Evolutionary conservation across 2,888 invertebrate genomes (phyloP).

Genomic region (Myopa testacea): DNA sequence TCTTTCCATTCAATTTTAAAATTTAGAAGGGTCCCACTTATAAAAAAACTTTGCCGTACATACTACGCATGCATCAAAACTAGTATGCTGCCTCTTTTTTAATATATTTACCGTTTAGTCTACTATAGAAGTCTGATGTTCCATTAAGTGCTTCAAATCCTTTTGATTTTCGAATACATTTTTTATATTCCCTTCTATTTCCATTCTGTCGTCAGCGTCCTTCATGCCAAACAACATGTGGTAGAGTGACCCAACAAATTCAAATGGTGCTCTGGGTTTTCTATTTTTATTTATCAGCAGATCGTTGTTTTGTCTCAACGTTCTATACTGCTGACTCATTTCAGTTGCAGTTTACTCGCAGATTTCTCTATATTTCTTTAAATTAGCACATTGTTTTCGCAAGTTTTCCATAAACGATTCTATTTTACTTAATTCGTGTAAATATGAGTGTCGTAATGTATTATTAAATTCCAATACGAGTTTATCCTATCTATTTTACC

Average conservation of each 20-base stretch:
- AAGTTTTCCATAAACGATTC: constrained; percentile 5
- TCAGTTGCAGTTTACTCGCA: background rate
- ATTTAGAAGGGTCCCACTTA: too few species aligned
- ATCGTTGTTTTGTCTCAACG: background rate
- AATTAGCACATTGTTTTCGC: constrained; percentile 20
- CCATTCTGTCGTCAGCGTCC: constrained; percentile 5
- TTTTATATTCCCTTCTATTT: constrained; percentile 7
- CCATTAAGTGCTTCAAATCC: constrained; percentile 6
- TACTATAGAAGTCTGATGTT: constrained; percentile 16
- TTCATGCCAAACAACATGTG: too few species aligned
- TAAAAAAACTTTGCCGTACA: too few species aligned
- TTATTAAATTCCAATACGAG: background rate
- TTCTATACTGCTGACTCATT: background rate
- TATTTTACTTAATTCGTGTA: background rate
- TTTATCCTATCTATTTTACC: background rate
- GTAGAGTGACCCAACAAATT: too few species aligned
- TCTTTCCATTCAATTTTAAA: too few species aligned
- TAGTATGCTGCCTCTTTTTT: too few species aligned
- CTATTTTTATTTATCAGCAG: constrained; percentile 5
- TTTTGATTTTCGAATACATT: constrained; percentile 23
- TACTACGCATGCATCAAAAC: too few species aligned
- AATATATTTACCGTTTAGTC: constrained; percentile 13
- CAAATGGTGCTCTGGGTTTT: constrained; percentile 28
- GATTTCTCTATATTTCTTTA: constrained; percentile 16
- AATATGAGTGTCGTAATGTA: background rate